Base-by-base conservation (phyloP, 92 coral and sea anemone species). In the Virgularia gustaviana region DNA sequence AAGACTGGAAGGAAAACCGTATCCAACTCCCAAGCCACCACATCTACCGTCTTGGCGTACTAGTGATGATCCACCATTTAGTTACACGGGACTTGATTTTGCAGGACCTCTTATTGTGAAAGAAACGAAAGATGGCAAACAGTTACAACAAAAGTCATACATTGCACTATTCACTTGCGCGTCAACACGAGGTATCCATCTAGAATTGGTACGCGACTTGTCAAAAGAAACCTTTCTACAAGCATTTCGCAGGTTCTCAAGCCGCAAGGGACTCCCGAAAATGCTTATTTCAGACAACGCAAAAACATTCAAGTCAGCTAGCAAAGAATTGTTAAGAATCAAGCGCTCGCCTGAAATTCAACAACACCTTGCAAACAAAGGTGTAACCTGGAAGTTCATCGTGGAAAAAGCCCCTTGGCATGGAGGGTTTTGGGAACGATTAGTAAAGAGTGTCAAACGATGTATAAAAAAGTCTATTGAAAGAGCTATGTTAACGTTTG, bases 231-330 rank as follows among this genome's bases (percentile, higher is more conserved):
- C 72, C 36, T 78, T 83, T 9, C 44, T 75, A 30, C 83, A 79
- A 18, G 77, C 82, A 68, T 75, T 84, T 43, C 61, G 88, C 0
- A 72, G 85, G 44, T 79, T 79, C 57, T 72, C 81, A 12, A 52
- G 81, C 12, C 55, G 56, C 33, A 39, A 41, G 29, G 51, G 33
- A 73, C 29, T 33, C 19, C 57, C 58, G 52, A 31, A 43, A 54
- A 30, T 15, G 23, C 19, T 42, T 15, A 65, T 65, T 6, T 53
- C 78, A 6, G 70, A 73, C 32, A 56, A 73, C 28, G 78, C 78
- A 11, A 73, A 57, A 25, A 73, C 78, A 4, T 73, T 73, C 34
- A 73, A 73, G 23, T 8, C 37, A 4, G 70, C 79, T 9, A 19
- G 30, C 16, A 60, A 74, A 32, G 71, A 74, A 29, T 15, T 74